Evolutionary conservation across 2,797 vertebrate genomes (phyloP).

Genomic region (Silurus aristotelis): DNA sequence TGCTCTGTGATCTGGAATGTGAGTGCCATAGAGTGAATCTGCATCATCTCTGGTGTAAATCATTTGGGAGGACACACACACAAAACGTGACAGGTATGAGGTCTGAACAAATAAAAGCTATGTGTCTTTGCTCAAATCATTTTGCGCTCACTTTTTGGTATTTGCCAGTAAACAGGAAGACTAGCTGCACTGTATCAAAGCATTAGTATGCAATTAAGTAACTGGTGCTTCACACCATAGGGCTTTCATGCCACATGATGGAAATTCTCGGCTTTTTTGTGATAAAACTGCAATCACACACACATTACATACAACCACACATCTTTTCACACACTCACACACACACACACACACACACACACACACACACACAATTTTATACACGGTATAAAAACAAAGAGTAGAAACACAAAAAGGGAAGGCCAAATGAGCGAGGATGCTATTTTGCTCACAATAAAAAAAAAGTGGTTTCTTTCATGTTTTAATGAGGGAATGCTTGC

Average conservation of each 20-base stretch:
- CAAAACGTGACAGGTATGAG: neutral
- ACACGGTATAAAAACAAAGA: neutral
- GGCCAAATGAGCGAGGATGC: neutral
- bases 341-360: neutral
- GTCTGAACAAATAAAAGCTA: neutral
- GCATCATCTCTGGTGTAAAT: neutral
- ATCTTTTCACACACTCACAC: neutral
- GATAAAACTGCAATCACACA: neutral
- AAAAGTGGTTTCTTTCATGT: constrained; percentile 16
- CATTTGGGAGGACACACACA: neutral
- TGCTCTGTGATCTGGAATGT: neutral
- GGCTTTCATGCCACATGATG: neutral
- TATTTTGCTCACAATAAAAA: constrained; percentile 10
- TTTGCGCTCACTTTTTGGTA: neutral
- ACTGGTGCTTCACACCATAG: constrained; percentile 31
- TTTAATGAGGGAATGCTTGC: constrained; percentile 25
- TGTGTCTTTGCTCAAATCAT: neutral
- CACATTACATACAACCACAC: neutral
- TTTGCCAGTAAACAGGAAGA: constrained; percentile 13
- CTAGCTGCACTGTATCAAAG: constrained; percentile 5
- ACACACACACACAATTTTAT: neutral
- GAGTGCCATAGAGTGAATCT: neutral
- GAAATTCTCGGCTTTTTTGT: neutral
- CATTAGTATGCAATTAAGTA: constrained; percentile 46
- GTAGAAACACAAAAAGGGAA: neutral